Evolutionary conservation across 2,888 invertebrate species (phyloP).

Genomic region (Philonicus albiceps): DNA sequence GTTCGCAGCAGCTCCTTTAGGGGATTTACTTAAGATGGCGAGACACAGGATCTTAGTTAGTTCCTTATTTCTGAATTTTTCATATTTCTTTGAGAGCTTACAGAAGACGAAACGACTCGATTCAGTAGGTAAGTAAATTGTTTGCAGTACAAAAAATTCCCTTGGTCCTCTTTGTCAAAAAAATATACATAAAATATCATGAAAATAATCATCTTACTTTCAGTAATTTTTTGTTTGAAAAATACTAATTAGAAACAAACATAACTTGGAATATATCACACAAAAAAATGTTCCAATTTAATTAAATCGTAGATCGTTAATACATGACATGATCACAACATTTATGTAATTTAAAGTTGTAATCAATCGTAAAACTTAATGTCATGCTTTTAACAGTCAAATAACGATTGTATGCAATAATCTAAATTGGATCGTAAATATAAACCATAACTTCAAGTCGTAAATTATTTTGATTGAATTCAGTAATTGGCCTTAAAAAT

Average conservation of each 20-base stretch:
- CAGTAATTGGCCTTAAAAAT: background rate
- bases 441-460: background rate
- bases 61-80: background rate
- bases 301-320: background rate
- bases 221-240: background rate
- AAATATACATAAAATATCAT: background rate
- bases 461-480: background rate
- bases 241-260: background rate
- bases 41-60: background rate
- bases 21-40: background rate
- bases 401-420: background rate
- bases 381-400: background rate
- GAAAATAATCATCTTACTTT: background rate
- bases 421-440: background rate
- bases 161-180: too few relatives aligned
- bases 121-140: background rate
- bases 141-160: too few relatives aligned
- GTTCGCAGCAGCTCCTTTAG: background rate
- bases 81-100: background rate
- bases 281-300: background rate
- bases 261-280: background rate
- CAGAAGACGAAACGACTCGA: background rate
- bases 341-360: background rate
- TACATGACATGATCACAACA: background rate
- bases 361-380: background rate